These are phyloP conservation scores for Drosophila crucigera DNA, from an alignment of 2,888 invertebrate genomes.

Conservation along the genomic window DNA sequence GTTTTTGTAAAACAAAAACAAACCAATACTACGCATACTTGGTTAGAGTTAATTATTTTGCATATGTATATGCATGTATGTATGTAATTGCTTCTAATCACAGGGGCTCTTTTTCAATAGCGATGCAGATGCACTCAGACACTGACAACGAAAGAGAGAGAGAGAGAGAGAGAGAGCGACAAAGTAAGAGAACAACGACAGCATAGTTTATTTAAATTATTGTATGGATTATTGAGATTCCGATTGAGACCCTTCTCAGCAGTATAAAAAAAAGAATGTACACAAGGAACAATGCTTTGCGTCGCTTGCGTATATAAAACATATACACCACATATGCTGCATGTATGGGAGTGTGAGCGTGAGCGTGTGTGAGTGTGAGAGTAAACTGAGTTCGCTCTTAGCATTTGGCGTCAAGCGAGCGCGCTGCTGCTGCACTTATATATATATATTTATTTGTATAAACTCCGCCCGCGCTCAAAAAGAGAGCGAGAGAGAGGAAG, in stretches of 20 bases:
- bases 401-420: background rate
- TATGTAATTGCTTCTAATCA: background rate
- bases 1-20: slow-evolving; percentile 40
- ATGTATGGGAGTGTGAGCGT: background rate
- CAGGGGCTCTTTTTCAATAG: background rate
- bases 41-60: slow-evolving; percentile 12
- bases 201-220: background rate
- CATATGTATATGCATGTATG: background rate
- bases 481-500: background rate
- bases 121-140: background rate
- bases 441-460: background rate
- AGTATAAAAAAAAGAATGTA: background rate
- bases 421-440: background rate
- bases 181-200: background rate
- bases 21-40: slow-evolving; percentile 10
- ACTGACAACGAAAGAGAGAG: background rate
- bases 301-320: slow-evolving; percentile 3
- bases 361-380: background rate
- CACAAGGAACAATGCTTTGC: background rate
- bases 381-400: background rate
- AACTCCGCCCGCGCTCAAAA: slow-evolving; percentile 1
- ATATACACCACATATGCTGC: background rate
- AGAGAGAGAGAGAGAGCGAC: background rate
- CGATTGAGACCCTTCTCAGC: background rate
- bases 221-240: background rate